A percentile compares a stretch with the other conserved stretches of the same genome.
Conservation (phyloP, 2,797 vertebrate genomes). For the Eleutherodactylus coqui region DNA sequence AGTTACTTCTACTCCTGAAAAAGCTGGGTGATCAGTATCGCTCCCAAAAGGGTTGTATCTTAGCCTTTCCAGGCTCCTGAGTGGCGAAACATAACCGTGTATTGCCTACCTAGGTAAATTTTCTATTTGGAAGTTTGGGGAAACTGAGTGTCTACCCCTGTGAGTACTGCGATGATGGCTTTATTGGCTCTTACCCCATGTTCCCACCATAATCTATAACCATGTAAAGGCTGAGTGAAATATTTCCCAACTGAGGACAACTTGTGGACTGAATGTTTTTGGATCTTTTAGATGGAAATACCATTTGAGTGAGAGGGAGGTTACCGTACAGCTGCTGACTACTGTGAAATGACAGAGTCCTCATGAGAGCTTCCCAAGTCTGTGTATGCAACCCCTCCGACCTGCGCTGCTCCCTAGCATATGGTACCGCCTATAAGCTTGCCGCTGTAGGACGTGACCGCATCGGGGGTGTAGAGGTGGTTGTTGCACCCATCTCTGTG, state of each 20-base stretch:
- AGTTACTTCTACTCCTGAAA: too few relatives aligned
- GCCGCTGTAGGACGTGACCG: too few relatives aligned
- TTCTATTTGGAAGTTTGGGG: too few relatives aligned
- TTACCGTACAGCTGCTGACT: neutral
- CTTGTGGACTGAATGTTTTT: neutral
- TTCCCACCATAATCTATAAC: neutral
- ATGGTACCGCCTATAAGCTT: neutral
- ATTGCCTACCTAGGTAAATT: too few relatives aligned
- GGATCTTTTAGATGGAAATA: neutral
- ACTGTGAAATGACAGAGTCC: neutral
- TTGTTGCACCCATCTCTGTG: too few relatives aligned
- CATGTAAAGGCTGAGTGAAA: neutral
- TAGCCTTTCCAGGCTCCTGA: too few relatives aligned
- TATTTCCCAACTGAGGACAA: neutral
- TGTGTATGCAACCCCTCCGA: constrained; percentile 12
- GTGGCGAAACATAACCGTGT: too few relatives aligned
- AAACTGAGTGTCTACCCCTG: too few relatives aligned
- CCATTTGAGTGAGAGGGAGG: neutral
- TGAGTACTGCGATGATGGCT: too few relatives aligned
- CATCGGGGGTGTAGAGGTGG: neutral
- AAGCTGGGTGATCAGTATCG: too few relatives aligned
- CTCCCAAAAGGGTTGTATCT: too few relatives aligned
- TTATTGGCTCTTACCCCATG: too few relatives aligned
- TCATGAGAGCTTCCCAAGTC: neutral
- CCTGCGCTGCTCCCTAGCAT: neutral